Conservation (phyloP, 2,797 vertebrate species). For the Zenarchopterus dispar region DNA sequence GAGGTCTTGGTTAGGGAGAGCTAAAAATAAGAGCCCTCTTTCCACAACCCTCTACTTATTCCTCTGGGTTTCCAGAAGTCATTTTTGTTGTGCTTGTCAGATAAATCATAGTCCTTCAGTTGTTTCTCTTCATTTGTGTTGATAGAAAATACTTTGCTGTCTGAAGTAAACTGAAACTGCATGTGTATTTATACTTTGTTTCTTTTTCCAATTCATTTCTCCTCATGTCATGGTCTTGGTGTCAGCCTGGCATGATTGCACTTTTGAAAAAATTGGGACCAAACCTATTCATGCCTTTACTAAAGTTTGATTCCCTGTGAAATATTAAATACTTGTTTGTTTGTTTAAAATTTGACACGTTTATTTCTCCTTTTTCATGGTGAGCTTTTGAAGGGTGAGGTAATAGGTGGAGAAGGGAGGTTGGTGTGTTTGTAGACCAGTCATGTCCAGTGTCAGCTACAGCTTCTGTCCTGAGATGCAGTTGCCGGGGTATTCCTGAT, state of each 20-base stretch:
- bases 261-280: background rate
- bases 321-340: too few relatives aligned
- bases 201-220: too few relatives aligned
- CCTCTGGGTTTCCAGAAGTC: conserved; percentile 45
- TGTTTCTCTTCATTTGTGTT: conserved; percentile 5
- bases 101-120: conserved; percentile 6
- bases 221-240: too few relatives aligned
- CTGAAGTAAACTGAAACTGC: too few relatives aligned
- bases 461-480: background rate
- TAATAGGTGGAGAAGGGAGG: too few relatives aligned
- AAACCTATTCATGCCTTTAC: background rate
- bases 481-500: background rate
- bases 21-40: conserved; percentile 68
- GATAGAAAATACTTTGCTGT: background rate
- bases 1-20: conserved; percentile 56
- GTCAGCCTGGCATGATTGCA: too few relatives aligned
- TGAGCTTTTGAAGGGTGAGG: too few relatives aligned
- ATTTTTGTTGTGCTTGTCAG: conserved; percentile 39
- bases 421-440: too few relatives aligned
- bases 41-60: conserved; percentile 73
- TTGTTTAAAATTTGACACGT: too few relatives aligned
- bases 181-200: too few relatives aligned
- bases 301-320: background rate
- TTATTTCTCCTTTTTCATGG: too few relatives aligned
- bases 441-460: too few relatives aligned